Evolutionary conservation across 2,797 vertebrate genomes (phyloP).

Genomic region (Bradypodion pumilum): DNA sequence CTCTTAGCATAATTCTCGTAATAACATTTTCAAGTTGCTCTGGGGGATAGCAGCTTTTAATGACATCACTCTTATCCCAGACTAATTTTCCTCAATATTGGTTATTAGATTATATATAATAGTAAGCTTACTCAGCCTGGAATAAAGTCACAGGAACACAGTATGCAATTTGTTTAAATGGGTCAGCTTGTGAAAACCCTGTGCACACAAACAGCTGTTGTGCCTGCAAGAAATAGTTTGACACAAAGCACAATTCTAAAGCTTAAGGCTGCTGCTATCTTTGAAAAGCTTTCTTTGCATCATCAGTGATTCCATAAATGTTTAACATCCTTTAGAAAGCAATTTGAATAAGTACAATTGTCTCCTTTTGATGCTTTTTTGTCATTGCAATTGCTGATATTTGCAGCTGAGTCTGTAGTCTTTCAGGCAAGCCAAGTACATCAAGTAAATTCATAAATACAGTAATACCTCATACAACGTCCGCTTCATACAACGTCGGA

Average conservation of each 20-base stretch:
- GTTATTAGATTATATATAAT: slow-evolving; percentile 43
- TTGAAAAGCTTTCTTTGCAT: slow-evolving; percentile 41
- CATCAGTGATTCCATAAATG: slow-evolving; percentile 8
- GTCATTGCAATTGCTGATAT: neutral
- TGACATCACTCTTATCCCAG: neutral
- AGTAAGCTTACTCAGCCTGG: slow-evolving; percentile 1
- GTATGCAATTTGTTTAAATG: slow-evolving; percentile 51
- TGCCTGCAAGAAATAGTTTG: slow-evolving; percentile 38
- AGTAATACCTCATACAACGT: too few species aligned
- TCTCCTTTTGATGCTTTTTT: neutral
- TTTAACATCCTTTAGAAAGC: slow-evolving; percentile 1
- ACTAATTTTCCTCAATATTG: slow-evolving; percentile 17
- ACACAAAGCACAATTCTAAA: slow-evolving; percentile 52
- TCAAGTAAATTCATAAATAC: too few species aligned
- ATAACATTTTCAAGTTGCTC: neutral
- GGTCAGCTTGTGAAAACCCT: slow-evolving; percentile 6
- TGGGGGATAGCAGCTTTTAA: neutral
- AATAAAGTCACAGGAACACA: neutral
- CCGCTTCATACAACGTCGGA: too few species aligned
- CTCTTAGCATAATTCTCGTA: slow-evolving; percentile 1
- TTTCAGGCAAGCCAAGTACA: neutral
- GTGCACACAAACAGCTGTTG: neutral
- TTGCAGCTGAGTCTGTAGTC: neutral
- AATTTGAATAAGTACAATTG: neutral
- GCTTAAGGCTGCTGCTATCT: slow-evolving; percentile 41